A percentile compares a stretch with the other conserved stretches of the same genome.
phyloP scores from a whole-genome alignment of 1,140 invertebrate genomes.

The Tigriopus japonicus region DNA sequence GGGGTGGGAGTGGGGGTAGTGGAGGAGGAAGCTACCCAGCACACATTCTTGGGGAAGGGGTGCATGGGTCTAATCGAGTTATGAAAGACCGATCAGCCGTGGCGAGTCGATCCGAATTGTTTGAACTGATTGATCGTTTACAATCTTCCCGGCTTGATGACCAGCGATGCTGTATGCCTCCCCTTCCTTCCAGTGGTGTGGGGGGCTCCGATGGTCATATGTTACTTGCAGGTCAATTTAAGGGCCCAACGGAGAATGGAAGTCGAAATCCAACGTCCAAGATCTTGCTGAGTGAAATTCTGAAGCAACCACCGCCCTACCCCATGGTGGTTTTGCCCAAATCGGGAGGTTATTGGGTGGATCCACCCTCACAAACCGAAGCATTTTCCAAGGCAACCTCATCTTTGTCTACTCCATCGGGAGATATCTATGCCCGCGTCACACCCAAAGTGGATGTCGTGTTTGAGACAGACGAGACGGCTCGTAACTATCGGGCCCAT shows the following conservation, averaged over 20 bases:
- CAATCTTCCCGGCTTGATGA: slow-evolving; percentile 50
- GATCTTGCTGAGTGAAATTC: slow-evolving; percentile 47
- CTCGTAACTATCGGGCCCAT: slow-evolving; percentile 72
- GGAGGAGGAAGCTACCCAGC: too few relatives aligned
- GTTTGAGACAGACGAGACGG: slow-evolving; percentile 69
- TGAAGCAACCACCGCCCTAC: slow-evolving; percentile 43
- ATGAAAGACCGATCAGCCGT: too few relatives aligned
- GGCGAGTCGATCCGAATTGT: slow-evolving; percentile 4
- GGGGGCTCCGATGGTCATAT: neutral
- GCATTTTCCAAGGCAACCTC: slow-evolving; percentile 29
- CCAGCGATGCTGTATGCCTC: slow-evolving; percentile 11
- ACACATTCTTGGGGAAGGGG: too few relatives aligned
- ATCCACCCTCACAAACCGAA: slow-evolving; percentile 25
- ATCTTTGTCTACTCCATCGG: too few relatives aligned
- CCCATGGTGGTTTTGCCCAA: slow-evolving; percentile 68
- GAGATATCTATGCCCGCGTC: slow-evolving; percentile 14
- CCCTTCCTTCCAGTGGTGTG: neutral
- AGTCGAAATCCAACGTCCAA: neutral
- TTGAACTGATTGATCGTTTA: slow-evolving; percentile 70
- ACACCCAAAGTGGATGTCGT: slow-evolving; percentile 45
- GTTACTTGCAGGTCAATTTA: neutral
- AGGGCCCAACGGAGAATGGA: neutral
- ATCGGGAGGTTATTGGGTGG: slow-evolving; percentile 73
- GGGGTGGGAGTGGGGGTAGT: too few relatives aligned
- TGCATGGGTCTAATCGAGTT: too few relatives aligned